A percentile compares a stretch with the other conserved stretches of the same genome.
Conservation (phyloP, 2,888 invertebrate genomes). For the Leucoma salicis region DNA sequence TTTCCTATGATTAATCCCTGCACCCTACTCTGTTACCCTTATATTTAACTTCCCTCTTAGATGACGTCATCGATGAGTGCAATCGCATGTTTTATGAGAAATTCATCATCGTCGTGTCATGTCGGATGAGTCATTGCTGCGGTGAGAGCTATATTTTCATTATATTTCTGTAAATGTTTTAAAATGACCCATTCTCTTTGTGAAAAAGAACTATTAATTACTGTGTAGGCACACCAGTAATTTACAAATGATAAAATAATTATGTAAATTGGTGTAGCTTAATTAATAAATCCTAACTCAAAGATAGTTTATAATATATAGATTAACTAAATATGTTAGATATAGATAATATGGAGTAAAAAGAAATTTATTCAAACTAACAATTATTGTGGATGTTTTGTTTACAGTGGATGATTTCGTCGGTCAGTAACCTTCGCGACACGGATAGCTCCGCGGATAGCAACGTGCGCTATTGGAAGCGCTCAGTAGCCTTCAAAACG, state of each 20-base stretch:
- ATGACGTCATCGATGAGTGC: slow-evolving; percentile 68
- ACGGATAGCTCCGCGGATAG: slow-evolving; percentile 52
- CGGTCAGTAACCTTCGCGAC: slow-evolving; percentile 75
- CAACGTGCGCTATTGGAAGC: slow-evolving; percentile 5
- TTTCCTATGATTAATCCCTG: slow-evolving; percentile 77
- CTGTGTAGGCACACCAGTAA: no score
- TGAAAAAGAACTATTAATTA: slow-evolving; percentile 17
- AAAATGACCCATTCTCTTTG: slow-evolving; percentile 27
- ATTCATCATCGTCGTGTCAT: slow-evolving; percentile 61
- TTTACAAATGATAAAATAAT: no score
- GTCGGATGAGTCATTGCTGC: slow-evolving; percentile 61
- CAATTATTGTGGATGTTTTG: slow-evolving; percentile 34
- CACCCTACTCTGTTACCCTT: slow-evolving; percentile 69
- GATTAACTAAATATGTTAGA: no score
- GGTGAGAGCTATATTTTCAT: slow-evolving; percentile 49
- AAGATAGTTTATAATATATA: no score
- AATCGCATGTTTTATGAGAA: slow-evolving; percentile 49
- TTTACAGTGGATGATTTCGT: slow-evolving; percentile 68
- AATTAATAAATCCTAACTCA: no score
- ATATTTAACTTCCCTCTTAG: slow-evolving; percentile 54
- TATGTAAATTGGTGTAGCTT: no score
- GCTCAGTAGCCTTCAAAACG: slow-evolving; percentile 36
- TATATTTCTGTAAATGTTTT: slow-evolving; percentile 26
- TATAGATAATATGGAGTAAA: background rate
- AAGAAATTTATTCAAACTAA: background rate